Evolutionary conservation across 2,797 vertebrate species (phyloP).

Genomic region (Poeciliopsis presidionis): DNA sequence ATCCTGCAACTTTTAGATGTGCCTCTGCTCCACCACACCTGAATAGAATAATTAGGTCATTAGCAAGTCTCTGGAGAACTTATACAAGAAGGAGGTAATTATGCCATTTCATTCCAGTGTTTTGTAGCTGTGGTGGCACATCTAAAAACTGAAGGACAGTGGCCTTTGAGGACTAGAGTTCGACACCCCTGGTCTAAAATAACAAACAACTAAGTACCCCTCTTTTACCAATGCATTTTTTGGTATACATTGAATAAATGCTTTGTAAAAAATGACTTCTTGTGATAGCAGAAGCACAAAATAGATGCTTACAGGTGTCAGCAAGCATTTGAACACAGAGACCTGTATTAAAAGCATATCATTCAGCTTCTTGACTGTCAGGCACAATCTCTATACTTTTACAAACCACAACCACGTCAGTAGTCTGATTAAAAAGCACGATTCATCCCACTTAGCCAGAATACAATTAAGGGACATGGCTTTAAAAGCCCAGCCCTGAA

Average conservation of each 20-base stretch:
- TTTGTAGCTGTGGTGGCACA: no score
- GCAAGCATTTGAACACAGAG: constrained; percentile 53
- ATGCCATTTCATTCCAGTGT: no score
- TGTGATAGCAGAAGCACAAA: constrained; percentile 28
- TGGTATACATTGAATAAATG: neutral
- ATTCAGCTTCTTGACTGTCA: constrained; percentile 72
- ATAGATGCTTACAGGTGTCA: constrained; percentile 57
- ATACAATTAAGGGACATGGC: constrained; percentile 84
- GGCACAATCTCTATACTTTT: constrained; percentile 71
- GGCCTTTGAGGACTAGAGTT: no score
- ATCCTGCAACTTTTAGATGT: no score
- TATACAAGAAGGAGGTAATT: no score
- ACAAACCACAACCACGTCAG: constrained; percentile 70
- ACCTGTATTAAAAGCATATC: constrained; percentile 67
- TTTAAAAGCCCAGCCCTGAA: constrained; percentile 79
- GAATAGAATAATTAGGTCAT: no score
- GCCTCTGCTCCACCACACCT: no score
- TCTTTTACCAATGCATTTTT: neutral
- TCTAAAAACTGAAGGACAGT: no score
- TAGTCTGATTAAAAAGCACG: constrained; percentile 81
- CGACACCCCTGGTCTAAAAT: neutral
- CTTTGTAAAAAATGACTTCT: constrained; percentile 26
- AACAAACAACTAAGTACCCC: constrained; percentile 20
- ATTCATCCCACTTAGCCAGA: constrained; percentile 82
- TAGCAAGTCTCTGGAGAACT: no score